phyloP scores from a whole-genome alignment of 2,113 vertebrate genomes.

The Archilochus colubris region DNA sequence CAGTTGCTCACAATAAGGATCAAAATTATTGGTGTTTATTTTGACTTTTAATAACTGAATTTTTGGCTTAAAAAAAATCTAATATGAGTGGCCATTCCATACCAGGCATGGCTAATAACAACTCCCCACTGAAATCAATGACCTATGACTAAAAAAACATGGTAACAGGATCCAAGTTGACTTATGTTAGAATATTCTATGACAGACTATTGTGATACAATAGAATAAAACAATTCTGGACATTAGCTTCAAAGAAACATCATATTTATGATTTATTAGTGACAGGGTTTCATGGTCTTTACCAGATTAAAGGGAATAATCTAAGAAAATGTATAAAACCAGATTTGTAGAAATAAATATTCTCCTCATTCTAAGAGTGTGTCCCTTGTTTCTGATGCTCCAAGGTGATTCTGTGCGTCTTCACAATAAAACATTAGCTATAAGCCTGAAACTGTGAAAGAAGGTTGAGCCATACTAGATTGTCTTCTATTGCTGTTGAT shows the following conservation, averaged over 20 bases:
- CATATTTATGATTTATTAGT: background rate
- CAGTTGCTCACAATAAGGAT: background rate
- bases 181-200: background rate
- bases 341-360: background rate
- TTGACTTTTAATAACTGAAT: background rate
- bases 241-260: background rate
- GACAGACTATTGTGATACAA: background rate
- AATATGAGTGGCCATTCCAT: background rate
- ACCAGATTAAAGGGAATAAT: background rate
- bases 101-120: background rate
- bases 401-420: accelerated
- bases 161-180: background rate
- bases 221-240: background rate
- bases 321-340: background rate
- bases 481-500: background rate
- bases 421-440: background rate
- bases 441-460: background rate
- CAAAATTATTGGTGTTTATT: background rate
- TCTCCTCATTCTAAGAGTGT: background rate
- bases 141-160: slow-evolving; percentile 27
- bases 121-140: background rate
- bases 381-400: background rate
- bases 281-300: background rate
- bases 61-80: background rate
- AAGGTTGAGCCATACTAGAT: accelerated